These are phyloP conservation scores for Venusia cambrica DNA, from an alignment of 2,888 invertebrate species.

Conservation along the genomic window DNA sequence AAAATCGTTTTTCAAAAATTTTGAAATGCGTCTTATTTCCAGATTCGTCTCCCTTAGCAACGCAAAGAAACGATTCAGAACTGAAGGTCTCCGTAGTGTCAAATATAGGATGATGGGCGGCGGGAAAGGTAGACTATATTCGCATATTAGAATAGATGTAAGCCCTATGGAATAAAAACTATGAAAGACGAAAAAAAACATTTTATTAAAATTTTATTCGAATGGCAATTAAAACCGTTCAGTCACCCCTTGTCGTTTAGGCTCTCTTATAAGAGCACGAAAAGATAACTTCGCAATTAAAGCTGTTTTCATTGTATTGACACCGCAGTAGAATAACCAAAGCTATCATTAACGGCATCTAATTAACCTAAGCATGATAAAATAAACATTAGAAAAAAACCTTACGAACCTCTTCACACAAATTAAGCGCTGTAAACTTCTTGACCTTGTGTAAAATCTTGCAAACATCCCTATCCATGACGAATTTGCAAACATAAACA, in stretches of 20 bases:
- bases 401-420: slow-evolving; percentile 50
- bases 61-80: slow-evolving; percentile 1
- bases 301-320: no score
- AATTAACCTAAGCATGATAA: slow-evolving; percentile 2
- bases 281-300: no score
- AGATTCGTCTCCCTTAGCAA: neutral
- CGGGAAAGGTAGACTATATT: slow-evolving; percentile 84
- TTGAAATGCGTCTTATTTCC: no score
- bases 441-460: slow-evolving; percentile 59
- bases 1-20: no score
- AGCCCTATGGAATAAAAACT: slow-evolving; percentile 41
- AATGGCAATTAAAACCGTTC: no score
- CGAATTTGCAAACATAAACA: slow-evolving; percentile 61
- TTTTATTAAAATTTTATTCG: slow-evolving; percentile 10
- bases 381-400: slow-evolving; percentile 33
- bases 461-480: slow-evolving; percentile 54
- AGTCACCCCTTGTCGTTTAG: no score
- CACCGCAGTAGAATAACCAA: no score
- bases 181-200: slow-evolving; percentile 1
- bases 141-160: slow-evolving; percentile 87
- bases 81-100: slow-evolving; percentile 6
- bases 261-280: no score
- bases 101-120: slow-evolving; percentile 84
- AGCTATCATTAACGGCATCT: no score
- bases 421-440: slow-evolving; percentile 57